Percentiles rank a stretch among this genome's conserved stretches.
Conservation (phyloP, 2,113 vertebrate genomes). For the Speoplatyrhinus poulsoni region DNA sequence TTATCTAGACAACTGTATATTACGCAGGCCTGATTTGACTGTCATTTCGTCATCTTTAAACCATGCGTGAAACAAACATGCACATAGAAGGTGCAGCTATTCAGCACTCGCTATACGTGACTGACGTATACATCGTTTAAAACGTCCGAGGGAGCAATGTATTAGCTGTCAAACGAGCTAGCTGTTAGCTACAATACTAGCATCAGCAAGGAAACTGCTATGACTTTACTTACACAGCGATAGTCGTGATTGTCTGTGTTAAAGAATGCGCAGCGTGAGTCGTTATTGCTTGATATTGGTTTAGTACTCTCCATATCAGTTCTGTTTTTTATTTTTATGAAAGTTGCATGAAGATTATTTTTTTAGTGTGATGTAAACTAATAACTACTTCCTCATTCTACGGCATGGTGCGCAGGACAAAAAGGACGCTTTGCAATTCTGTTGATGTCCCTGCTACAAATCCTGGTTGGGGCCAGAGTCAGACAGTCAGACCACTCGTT, state of each 20-base stretch:
- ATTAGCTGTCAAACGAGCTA: background rate
- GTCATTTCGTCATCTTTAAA: too few relatives aligned
- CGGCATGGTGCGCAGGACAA: conserved; percentile 57
- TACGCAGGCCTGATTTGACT: too few relatives aligned
- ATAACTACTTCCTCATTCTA: conserved; percentile 62
- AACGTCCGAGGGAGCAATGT: too few relatives aligned
- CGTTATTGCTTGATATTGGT: conserved; percentile 34
- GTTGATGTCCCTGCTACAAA: background rate
- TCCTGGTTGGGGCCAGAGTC: background rate
- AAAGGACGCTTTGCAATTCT: conserved; percentile 14
- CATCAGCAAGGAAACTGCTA: background rate
- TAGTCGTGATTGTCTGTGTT: conserved; percentile 67
- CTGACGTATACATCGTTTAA: too few relatives aligned
- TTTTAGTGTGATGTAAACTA: conserved; percentile 46
- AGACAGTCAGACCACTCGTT: too few relatives aligned
- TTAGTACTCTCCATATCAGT: conserved; percentile 38
- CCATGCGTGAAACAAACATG: too few relatives aligned
- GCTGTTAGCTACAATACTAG: conserved; percentile 26
- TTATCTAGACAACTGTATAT: too few relatives aligned
- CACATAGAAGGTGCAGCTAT: too few relatives aligned
- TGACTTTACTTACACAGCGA: conserved; percentile 75
- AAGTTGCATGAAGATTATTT: conserved; percentile 30
- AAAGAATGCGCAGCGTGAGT: conserved; percentile 67
- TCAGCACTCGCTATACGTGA: too few relatives aligned
- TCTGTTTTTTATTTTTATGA: conserved; percentile 8